Conservation (phyloP, 2,113 vertebrate genomes). For the Xiphorhynchus elegans region DNA sequence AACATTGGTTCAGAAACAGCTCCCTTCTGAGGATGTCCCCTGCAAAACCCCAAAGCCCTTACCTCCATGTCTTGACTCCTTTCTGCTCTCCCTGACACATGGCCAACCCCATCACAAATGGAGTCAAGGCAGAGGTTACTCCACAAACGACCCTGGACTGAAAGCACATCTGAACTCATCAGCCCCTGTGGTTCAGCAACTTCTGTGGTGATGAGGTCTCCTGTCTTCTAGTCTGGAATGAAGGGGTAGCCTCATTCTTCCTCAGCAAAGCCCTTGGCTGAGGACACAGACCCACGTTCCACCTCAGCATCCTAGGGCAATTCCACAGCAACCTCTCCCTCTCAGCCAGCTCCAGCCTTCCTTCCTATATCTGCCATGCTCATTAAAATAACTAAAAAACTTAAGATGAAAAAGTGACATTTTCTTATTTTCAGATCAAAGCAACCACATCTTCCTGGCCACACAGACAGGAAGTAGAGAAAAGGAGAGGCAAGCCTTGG, state of each 20-base stretch:
- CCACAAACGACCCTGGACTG: accelerated
- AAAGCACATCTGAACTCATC: not conserved
- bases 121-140: not conserved
- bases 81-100: not conserved
- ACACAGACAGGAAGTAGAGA: not conserved
- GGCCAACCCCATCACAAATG: not conserved
- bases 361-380: not conserved
- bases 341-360: not conserved
- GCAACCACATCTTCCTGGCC: not conserved
- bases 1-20: not conserved
- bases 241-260: accelerated
- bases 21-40: not conserved
- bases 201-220: not conserved
- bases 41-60: not conserved
- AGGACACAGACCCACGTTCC: accelerated
- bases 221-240: not conserved
- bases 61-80: not conserved
- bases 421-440: not conserved
- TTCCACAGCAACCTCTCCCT: not conserved
- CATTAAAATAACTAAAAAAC: not conserved
- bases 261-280: not conserved
- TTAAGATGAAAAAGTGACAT: not conserved
- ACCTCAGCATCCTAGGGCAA: not conserved
- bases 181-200: not conserved
- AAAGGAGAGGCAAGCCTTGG: not conserved